phyloP scores from a whole-genome alignment of 2,888 invertebrate genomes.

The Torymus aiolomorphi region DNA sequence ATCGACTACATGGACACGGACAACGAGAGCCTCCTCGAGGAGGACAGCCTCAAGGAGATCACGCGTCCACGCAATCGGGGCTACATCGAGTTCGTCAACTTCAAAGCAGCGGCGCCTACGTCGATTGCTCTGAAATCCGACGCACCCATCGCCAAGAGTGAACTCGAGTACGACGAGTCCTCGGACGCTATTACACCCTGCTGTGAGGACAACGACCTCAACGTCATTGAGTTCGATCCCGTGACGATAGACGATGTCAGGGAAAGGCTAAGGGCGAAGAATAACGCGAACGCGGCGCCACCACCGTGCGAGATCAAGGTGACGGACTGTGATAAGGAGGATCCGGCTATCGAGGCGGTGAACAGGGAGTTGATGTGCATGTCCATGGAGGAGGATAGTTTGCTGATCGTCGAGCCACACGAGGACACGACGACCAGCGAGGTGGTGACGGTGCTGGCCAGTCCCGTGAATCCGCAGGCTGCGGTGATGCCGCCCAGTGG shows the following conservation, averaged over 20 bases:
- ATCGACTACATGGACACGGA: constrained; percentile 93
- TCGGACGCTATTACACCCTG: constrained; percentile 67
- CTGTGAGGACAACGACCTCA: constrained; percentile 60
- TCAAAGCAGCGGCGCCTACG: constrained; percentile 60
- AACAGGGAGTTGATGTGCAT: constrained; percentile 67
- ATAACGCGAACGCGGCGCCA: background rate
- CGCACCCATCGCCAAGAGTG: constrained; percentile 71
- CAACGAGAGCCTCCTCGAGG: constrained; percentile 84
- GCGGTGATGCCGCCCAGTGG: constrained; percentile 33
- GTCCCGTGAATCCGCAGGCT: constrained; percentile 74
- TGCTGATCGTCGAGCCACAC: constrained; percentile 78
- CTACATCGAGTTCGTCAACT: constrained; percentile 82
- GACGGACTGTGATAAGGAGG: constrained; percentile 63
- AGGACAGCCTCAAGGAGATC: constrained; percentile 79
- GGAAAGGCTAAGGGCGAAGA: constrained; percentile 64
- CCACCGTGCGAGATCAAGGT: constrained; percentile 51
- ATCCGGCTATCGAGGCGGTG: constrained; percentile 75
- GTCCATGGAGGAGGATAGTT: constrained; percentile 79
- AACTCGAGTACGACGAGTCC: constrained; percentile 68
- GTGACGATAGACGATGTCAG: constrained; percentile 71
- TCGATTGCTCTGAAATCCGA: constrained; percentile 45
- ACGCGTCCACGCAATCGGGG: constrained; percentile 80
- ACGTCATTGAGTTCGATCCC: constrained; percentile 72
- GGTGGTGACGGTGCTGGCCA: constrained; percentile 78
- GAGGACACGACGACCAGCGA: constrained; percentile 79